Evolutionary conservation across 2,888 invertebrate genomes (phyloP), one percentile per base, ranked within the genome.

Genomic region (Sarcophaga variegata): DNA sequence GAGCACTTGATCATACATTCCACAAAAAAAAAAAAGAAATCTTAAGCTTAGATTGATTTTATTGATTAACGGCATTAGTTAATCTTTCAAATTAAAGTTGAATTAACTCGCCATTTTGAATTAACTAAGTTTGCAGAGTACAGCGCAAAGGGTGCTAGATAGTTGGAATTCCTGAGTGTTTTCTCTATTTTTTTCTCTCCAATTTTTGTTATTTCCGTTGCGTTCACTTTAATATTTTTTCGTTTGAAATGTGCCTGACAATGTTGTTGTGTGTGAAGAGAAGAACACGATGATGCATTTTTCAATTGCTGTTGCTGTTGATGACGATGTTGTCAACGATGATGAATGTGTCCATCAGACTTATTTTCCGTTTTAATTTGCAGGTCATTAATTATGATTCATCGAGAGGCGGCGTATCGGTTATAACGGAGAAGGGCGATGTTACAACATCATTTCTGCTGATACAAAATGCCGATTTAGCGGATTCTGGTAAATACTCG

Each of bases 361-460:
- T 17, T 84, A 67, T 37, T 85, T 49, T 81, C 63, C 45, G 10
- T 88, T 90, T 88, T 62, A 86, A 89, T 89, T 93, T 93, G 81
- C 94, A 96, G 96, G 96, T 96, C 92, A 96, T 96, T 93, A 97
- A 96, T 94, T 97, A 96, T 94, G 96, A 97, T 94, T 96, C 96
- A 90, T 95, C 95, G 90, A 95, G 97, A 90, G 97, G 97, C 89
- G 97, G 96, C 78, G 96, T 97, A 90, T 96, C 96, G 90, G 96
- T 97, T 90, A 96, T 97, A 93, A 96, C 96, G 85, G 96, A 96
- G 93, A 97, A 97, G 93, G 96, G 96, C 89, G 96, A 96, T 93
- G 95, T 96, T 90, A 97, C 97, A 90, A 96, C 96, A 90, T 96
- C 96, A 91, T 96, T 96, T 94, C 95, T 97, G 90, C 95, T 97